Evolutionary conservation across 2,797 vertebrate genomes (phyloP), one percentile per base, ranked within the genome.

Genomic region (Protonibea diacanthus): DNA sequence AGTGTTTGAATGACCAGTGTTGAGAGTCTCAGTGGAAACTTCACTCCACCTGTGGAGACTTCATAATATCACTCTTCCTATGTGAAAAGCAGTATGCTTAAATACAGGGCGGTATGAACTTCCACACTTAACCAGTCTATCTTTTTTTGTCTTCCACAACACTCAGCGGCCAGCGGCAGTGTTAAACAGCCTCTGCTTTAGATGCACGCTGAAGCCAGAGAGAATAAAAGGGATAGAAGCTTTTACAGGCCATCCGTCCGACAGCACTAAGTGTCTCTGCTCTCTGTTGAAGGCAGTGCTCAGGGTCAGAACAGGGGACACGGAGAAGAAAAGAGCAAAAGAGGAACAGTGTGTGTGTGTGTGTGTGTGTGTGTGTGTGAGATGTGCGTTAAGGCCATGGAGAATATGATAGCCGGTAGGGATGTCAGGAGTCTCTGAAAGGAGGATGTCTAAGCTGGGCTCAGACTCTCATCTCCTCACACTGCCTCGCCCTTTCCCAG

Each of bases 381-480:
- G 53, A 42, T 53, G 72, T 83, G 84, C 52, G 79, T 78, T 85
- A 78, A 70, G 73, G 85, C 85, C 62, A 76, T 33, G 48, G 73
- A 83, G 85, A 85, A 89, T 87, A 86, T 89, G 81, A 88, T 88
- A 79, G 94, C 92, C 81, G 69, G 88, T 86, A 91, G 90, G 84
- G 86, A 91, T 87, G 88, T 90, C 71, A 87, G 85, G 77, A 92
- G 87, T 74, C 85, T 80, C 80, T 90, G 81, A 91, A 89, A 88
- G 78, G 77, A 91, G 81, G 82, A 84, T 78, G 89, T 90, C 86
- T 93, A 94, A 94, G 93, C 90, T 74, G 1, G 93, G 91, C 90
- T 95, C 92, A 94, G 92, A 94, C 92, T 83, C 91, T 93, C 92
- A 93, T 94, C 93, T 93, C 92, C 89, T 89, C 84, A 80, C 78